Evolutionary conservation across 2,113 vertebrate species (phyloP).

Genomic region (Micromys minutus): DNA sequence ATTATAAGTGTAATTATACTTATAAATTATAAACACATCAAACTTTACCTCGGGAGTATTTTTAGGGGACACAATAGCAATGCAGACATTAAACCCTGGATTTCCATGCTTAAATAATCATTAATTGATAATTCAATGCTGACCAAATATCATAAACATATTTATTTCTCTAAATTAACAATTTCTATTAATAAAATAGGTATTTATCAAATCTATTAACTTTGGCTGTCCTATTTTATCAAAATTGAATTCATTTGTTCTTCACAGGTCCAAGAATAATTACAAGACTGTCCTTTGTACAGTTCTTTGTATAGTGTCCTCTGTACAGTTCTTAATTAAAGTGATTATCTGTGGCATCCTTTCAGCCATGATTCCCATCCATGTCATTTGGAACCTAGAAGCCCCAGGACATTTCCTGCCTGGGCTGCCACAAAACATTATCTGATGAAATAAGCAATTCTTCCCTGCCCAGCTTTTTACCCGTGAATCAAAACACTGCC

Average conservation of each 20-base stretch:
- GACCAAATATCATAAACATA: not conserved
- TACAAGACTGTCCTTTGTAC: constrained; percentile 63
- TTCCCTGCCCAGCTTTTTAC: constrained; percentile 54
- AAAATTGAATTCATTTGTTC: constrained; percentile 65
- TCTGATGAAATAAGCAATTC: constrained; percentile 73
- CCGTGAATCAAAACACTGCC: constrained; percentile 46
- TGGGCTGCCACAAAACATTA: constrained; percentile 77
- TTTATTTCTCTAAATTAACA: constrained; percentile 37
- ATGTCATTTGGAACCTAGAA: constrained; percentile 69
- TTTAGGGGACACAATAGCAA: not conserved
- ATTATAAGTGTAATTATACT: not conserved
- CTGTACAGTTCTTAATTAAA: constrained; percentile 81
- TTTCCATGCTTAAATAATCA: constrained; percentile 25
- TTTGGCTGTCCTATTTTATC: constrained; percentile 41
- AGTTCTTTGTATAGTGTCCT: too few relatives aligned
- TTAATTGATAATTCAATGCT: constrained; percentile 13
- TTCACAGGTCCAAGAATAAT: constrained; percentile 64
- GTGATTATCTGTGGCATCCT: constrained; percentile 70
- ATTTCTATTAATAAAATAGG: constrained; percentile 56
- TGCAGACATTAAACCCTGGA: constrained; percentile 18
- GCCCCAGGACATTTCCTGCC: constrained; percentile 67
- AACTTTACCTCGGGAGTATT: not conserved
- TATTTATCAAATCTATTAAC: constrained; percentile 35
- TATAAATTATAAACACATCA: constrained; percentile 1
- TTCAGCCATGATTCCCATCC: constrained; percentile 72